phyloP scores from a whole-genome alignment of 2,797 vertebrate genomes.

The Crenuchus spilurus region DNA sequence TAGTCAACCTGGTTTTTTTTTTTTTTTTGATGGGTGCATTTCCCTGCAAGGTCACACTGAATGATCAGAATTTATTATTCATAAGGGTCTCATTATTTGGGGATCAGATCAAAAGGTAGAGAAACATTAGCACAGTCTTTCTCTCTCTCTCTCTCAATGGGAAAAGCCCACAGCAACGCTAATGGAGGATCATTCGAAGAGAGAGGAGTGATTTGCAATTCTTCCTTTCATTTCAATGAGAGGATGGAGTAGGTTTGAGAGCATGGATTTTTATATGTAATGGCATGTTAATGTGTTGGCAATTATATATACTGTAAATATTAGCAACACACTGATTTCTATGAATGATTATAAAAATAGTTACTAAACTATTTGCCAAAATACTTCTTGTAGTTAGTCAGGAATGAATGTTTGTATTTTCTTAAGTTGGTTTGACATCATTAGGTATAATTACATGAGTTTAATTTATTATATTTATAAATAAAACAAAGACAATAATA shows the following conservation, averaged over 20 bases:
- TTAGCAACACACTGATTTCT: too few species aligned
- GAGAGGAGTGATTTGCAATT: conserved; percentile 12
- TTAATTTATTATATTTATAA: too few species aligned
- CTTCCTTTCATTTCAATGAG: conserved; percentile 26
- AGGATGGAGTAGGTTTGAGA: background rate
- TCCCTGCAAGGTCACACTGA: conserved; percentile 52
- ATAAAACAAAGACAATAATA: too few species aligned
- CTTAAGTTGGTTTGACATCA: too few species aligned
- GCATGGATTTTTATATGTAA: conserved; percentile 17
- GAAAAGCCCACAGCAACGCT: conserved; percentile 36
- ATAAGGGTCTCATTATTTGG: conserved; percentile 60
- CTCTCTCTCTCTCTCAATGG: conserved; percentile 9
- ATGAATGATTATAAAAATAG: too few species aligned
- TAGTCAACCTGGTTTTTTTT: background rate
- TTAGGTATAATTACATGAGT: too few species aligned
- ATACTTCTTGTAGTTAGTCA: too few species aligned
- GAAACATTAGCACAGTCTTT: conserved; percentile 51
- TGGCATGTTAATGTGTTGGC: conserved; percentile 15
- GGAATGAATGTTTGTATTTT: too few species aligned
- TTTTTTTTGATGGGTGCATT: conserved; percentile 1
- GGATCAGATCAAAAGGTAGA: conserved; percentile 61
- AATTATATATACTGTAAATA: too few species aligned
- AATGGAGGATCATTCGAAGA: conserved; percentile 19
- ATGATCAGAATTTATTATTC: conserved; percentile 63
- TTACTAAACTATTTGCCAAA: too few species aligned